A percentile compares a stretch with the other conserved stretches of the same genome.
Conservation (phyloP, 53 echinoderm and acorn worm genomes). For the Apostichopus leukothele region DNA sequence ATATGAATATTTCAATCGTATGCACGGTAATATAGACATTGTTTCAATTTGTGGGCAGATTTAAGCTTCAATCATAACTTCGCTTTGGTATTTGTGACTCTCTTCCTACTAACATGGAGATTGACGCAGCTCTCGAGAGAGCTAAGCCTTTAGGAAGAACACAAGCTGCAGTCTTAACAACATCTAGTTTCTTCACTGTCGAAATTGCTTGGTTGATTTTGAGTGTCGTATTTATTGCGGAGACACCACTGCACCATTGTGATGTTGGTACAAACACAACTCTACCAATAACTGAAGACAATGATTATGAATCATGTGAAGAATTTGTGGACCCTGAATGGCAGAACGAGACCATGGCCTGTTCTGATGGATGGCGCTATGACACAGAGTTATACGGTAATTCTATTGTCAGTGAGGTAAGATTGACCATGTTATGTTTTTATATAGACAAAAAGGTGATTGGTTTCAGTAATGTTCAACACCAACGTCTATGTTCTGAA, state of each 20-base stretch:
- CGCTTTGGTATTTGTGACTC: no score
- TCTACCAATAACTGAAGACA: background rate
- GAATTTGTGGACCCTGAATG: constrained; percentile 21
- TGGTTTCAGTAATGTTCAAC: no score
- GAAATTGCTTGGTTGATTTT: constrained; percentile 16
- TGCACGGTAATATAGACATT: no score
- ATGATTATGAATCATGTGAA: background rate
- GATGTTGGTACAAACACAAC: background rate
- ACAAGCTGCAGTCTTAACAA: constrained; percentile 3
- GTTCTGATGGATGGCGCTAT: constrained; percentile 12
- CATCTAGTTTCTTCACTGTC: background rate
- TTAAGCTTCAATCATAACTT: no score
- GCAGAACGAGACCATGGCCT: constrained; percentile 7
- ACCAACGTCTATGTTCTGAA: no score
- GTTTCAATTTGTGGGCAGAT: no score
- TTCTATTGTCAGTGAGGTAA: constrained; percentile 19
- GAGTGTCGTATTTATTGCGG: constrained; percentile 23
- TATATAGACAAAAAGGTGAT: no score
- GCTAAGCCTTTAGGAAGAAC: constrained; percentile 14
- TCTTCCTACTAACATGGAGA: background rate
- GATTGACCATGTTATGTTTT: background rate
- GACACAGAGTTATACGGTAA: constrained; percentile 20
- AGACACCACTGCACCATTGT: constrained; percentile 9
- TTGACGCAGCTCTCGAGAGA: constrained; percentile 1
- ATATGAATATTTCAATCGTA: no score